phyloP scores from a whole-genome alignment of 1,140 invertebrate genomes.

The Globodera rostochiensis region DNA sequence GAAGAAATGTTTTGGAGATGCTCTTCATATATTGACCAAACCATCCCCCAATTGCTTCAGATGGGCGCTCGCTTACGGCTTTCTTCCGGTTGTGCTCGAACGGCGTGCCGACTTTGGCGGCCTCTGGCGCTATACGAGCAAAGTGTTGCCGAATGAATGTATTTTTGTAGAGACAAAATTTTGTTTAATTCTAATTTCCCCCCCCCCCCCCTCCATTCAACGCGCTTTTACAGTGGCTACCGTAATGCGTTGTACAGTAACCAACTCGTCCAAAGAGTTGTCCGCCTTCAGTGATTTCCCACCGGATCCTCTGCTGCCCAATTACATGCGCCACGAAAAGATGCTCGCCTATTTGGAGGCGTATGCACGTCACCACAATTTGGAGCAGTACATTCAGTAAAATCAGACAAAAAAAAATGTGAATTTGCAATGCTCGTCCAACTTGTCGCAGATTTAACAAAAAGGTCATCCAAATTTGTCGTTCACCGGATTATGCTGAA shows the following conservation, averaged over 20 bases:
- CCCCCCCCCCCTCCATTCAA: too few species aligned
- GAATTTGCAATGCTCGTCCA: too few species aligned
- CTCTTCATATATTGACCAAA: too few species aligned
- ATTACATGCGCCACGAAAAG: slow-evolving; percentile 25
- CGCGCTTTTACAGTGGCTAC: background rate
- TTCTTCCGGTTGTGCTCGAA: slow-evolving; percentile 66
- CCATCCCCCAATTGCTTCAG: slow-evolving; percentile 13
- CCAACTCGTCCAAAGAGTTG: slow-evolving; percentile 70
- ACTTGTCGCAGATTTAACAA: slow-evolving; percentile 49
- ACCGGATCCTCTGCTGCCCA: slow-evolving; percentile 53
- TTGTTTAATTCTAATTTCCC: slow-evolving; percentile 3
- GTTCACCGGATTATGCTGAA: slow-evolving; percentile 40
- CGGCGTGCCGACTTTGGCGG: slow-evolving; percentile 63
- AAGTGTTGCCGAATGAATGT: slow-evolving; percentile 5
- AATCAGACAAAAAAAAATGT: background rate
- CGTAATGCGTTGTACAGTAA: slow-evolving; percentile 67
- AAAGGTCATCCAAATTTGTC: slow-evolving; percentile 39
- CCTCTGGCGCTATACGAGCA: slow-evolving; percentile 63
- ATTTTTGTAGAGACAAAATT: background rate
- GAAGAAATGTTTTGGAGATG: too few species aligned
- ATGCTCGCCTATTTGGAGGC: slow-evolving; percentile 24
- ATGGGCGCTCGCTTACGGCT: slow-evolving; percentile 57
- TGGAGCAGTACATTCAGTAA: slow-evolving; percentile 55
- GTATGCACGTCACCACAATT: slow-evolving; percentile 66
- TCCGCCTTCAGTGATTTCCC: slow-evolving; percentile 69